Evolutionary conservation across 1,140 invertebrate genomes (phyloP), one percentile per base, ranked within the genome.

Genomic region (Brachionus rotundiformis): DNA sequence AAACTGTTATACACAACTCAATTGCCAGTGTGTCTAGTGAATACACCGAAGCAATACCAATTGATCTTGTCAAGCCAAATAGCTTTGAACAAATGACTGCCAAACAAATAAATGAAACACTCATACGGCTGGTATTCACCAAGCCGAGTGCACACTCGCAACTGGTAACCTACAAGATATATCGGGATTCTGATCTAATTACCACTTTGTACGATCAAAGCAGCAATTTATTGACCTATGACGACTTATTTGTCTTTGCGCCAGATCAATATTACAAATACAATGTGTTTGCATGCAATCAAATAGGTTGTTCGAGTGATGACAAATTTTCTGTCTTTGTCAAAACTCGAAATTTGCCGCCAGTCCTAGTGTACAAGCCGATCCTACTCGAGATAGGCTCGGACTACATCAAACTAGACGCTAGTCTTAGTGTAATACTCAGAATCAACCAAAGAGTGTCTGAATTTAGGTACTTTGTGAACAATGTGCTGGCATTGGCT

Each of bases 91-190:
- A 36, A 41, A 59, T 79, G n/a, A 63, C 27, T 10, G 47, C 29
- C 25, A 54, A 13, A 23, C 76, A 79, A 63, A 23, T 79, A 41
- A 59, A 79, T 19, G 59, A 79, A 39, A 79, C 44, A 13, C n/a
- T 41, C 8, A 41, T 79, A 16, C 19, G 19, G 31, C n/a, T 79
- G 25, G 11, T 2, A 13, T 79, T 44, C 25, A 11, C 7, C 10
- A 73, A 44, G 41, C 68, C 68, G 0, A 23, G 6, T 25, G 10
- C 68, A 19, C 44, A 44, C 41, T 27, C 16, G 13, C 16, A 13
- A 13, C 23, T 25, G 3, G n/a, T 44, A 0, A 44, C 2, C n/a
- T 73, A 73, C 25, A 73, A 73, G 10, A 73, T 73, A 8, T 73
- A 44, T 25, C 68, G 68, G 0, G 39, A 73, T 47, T 73, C 68